Conservation (phyloP, 1,140 invertebrate species). For the Temnothorax longispinosus region DNA sequence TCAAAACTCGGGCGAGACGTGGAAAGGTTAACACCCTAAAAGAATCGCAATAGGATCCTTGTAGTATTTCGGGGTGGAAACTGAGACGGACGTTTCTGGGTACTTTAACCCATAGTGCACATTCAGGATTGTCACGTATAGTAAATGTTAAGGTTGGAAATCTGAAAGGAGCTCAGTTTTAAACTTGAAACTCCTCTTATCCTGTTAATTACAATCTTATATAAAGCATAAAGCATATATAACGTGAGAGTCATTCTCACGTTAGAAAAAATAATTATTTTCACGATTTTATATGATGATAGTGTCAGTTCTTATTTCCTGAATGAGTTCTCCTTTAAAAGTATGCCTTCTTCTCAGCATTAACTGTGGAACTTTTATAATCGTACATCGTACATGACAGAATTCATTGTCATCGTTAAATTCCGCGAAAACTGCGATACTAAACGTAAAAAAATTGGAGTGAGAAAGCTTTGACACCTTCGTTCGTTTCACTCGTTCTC, state of each 20-base stretch:
- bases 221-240: neutral
- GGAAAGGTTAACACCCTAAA: conserved; percentile 24
- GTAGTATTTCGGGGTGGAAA: conserved; percentile 11
- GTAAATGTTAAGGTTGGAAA: neutral
- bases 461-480: neutral
- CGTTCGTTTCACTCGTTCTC: neutral
- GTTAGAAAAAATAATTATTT: neutral
- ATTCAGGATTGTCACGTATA: neutral
- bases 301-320: neutral
- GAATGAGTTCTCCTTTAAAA: neutral
- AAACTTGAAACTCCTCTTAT: neutral
- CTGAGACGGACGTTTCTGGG: neutral
- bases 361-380: neutral
- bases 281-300: neutral
- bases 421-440: neutral
- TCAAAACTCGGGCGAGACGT: neutral
- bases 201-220: neutral
- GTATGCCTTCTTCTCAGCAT: neutral
- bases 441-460: neutral
- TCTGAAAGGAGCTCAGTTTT: neutral
- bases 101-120: neutral
- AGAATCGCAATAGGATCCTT: conserved; percentile 15
- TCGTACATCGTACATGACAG: neutral
- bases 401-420: neutral
- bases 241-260: neutral